A percentile compares a stretch with the other conserved stretches of the same genome.
These are phyloP conservation scores for Meiosimyza platycephala DNA, from an alignment of 2,888 invertebrate species.

Conservation along the genomic window DNA sequence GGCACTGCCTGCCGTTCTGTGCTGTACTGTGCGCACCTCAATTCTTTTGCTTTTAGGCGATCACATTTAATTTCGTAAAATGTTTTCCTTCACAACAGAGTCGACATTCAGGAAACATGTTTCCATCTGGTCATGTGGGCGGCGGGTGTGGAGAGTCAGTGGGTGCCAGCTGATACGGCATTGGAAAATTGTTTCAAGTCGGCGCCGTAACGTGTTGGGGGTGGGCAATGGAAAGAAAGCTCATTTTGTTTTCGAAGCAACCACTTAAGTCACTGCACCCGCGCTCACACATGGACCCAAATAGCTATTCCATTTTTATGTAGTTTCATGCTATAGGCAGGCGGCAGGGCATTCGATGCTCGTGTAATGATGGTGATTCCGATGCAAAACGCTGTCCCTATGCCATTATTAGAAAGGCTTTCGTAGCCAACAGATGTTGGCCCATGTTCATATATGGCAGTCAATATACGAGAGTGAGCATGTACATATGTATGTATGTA, in stretches of 20 bases:
- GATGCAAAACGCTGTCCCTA: constrained; percentile 32
- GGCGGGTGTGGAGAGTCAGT: not conserved
- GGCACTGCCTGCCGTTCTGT: too few species aligned
- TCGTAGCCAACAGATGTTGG: constrained; percentile 30
- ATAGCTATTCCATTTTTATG: too few species aligned
- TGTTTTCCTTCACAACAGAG: not conserved
- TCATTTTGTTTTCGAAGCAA: constrained; percentile 21
- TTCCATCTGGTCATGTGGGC: not conserved
- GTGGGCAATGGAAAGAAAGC: constrained; percentile 5
- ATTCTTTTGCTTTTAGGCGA: constrained; percentile 12
- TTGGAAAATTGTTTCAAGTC: not conserved
- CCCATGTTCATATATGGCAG: constrained; percentile 23
- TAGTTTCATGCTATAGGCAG: not conserved
- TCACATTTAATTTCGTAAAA: constrained; percentile 29
- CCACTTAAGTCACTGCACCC: constrained; percentile 3
- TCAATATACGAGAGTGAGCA: not conserved
- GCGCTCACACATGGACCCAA: not conserved
- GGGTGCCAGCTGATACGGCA: constrained; percentile 20
- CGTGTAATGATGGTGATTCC: constrained; percentile 37
- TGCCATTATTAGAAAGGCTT: constrained; percentile 27
- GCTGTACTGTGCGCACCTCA: not conserved
- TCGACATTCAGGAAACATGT: not conserved
- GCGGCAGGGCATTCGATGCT: constrained; percentile 2
- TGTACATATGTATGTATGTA: not conserved
- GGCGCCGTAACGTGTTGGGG: not conserved